Conservation (phyloP, 1,140 invertebrate genomes). For the Harpegnathos saltator region DNA sequence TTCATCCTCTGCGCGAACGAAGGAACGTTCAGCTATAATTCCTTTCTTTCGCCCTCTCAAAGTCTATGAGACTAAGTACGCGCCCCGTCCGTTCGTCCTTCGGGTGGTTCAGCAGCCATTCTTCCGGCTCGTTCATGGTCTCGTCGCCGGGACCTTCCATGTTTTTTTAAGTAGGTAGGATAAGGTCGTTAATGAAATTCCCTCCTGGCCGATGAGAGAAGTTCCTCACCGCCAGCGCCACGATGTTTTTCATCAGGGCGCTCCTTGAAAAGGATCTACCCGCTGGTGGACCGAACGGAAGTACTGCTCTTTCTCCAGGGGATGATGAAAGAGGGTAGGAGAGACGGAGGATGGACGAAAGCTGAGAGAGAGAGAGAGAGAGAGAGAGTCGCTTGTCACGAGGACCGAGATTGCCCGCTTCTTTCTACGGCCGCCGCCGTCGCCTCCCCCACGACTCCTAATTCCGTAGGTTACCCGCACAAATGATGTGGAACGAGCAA, state of each 20-base stretch:
- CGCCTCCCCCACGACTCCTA: conserved; percentile 43
- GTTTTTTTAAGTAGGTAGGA: conserved; percentile 72
- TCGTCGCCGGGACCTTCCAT: conserved; percentile 58
- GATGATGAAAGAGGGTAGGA: conserved; percentile 33
- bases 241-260: conserved; percentile 65
- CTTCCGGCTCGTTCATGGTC: conserved; percentile 27
- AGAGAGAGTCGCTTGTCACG: conserved; percentile 62
- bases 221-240: conserved; percentile 52
- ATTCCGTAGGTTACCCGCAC: conserved; percentile 58
- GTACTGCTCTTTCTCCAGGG: conserved; percentile 55
- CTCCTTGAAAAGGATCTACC: conserved; percentile 64
- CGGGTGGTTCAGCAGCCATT: conserved; percentile 9
- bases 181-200: conserved; percentile 77
- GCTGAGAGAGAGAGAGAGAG: neutral
- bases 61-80: conserved; percentile 43
- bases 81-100: neutral
- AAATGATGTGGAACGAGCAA: conserved; percentile 73
- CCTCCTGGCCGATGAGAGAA: conserved; percentile 56
- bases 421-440: conserved; percentile 54
- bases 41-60: conserved; percentile 47
- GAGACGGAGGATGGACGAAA: conserved; percentile 43
- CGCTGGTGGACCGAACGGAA: conserved; percentile 66
- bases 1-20: conserved; percentile 48
- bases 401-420: conserved; percentile 64
- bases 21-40: conserved; percentile 61